Evolutionary conservation across 2,113 vertebrate genomes (phyloP).

Genomic region (Sorex araneus): DNA sequence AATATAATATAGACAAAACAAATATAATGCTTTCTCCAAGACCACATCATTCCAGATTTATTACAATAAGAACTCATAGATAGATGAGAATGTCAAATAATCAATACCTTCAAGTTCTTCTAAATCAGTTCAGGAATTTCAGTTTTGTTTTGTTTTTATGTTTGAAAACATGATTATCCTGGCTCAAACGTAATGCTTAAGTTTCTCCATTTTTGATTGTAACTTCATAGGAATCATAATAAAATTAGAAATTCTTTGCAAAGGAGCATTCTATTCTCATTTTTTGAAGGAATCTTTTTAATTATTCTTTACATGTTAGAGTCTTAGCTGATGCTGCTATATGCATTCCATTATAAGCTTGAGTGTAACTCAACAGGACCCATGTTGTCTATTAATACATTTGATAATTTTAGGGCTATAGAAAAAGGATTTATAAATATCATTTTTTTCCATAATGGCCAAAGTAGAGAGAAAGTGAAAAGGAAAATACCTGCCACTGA

Average conservation of each 20-base stretch:
- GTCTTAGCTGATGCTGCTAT: background rate
- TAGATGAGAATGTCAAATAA: background rate
- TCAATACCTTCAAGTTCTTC: background rate
- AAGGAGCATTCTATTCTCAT: background rate
- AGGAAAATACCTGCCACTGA: too few species aligned
- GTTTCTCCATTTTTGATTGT: background rate
- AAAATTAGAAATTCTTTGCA: background rate
- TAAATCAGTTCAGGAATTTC: background rate
- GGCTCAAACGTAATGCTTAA: background rate
- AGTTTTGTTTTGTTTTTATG: background rate
- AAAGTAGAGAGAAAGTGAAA: too few species aligned
- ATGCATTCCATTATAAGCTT: background rate
- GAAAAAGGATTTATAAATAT: background rate
- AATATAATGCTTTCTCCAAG: too few species aligned
- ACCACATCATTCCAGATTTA: background rate
- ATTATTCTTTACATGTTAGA: background rate
- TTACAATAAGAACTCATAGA: background rate
- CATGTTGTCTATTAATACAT: background rate
- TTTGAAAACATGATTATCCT: background rate
- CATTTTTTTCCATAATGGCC: background rate
- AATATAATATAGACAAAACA: background rate
- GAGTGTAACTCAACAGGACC: background rate
- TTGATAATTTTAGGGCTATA: conserved; percentile 3
- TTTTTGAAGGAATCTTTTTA: too few species aligned
- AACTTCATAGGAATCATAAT: background rate